phyloP scores from a whole-genome alignment of 2,888 invertebrate species.

The Sisyra nigra region DNA sequence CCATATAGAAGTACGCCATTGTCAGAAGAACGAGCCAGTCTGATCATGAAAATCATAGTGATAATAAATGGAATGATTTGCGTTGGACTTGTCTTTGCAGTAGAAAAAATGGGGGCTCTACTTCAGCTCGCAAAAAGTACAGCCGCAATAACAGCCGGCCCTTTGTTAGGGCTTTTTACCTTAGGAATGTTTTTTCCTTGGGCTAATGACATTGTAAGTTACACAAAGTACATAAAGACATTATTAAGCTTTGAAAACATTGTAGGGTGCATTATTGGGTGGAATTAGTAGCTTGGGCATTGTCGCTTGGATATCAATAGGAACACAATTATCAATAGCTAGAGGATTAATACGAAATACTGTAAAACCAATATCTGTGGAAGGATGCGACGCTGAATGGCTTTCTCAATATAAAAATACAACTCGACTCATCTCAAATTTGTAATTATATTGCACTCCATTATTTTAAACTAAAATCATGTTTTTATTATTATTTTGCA shows the following conservation, averaged over 20 bases:
- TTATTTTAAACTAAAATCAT: neutral
- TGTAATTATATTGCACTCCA: neutral
- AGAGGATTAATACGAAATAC: constrained; percentile 40
- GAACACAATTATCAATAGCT: constrained; percentile 50
- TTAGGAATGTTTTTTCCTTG: constrained; percentile 54
- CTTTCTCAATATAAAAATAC: constrained; percentile 19
- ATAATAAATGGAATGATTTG: constrained; percentile 45
- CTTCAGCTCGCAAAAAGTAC: constrained; percentile 56
- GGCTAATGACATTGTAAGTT: constrained; percentile 44
- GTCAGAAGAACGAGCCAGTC: constrained; percentile 45
- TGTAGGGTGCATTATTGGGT: constrained; percentile 46
- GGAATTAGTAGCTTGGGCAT: constrained; percentile 41
- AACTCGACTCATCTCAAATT: neutral
- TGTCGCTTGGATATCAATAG: constrained; percentile 52
- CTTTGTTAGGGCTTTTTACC: constrained; percentile 51
- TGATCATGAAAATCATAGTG: constrained; percentile 53
- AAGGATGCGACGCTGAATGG: constrained; percentile 32
- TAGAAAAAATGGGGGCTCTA: constrained; percentile 52
- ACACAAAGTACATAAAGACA: no score
- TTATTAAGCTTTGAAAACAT: neutral
- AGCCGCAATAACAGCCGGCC: constrained; percentile 54
- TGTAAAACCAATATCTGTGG: constrained; percentile 43
- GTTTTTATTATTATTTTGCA: constrained; percentile 17
- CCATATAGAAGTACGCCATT: constrained; percentile 46
- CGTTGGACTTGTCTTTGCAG: constrained; percentile 50